phyloP scores from a whole-genome alignment of 2,797 vertebrate genomes.

The Microctenopoma lineatum region DNA sequence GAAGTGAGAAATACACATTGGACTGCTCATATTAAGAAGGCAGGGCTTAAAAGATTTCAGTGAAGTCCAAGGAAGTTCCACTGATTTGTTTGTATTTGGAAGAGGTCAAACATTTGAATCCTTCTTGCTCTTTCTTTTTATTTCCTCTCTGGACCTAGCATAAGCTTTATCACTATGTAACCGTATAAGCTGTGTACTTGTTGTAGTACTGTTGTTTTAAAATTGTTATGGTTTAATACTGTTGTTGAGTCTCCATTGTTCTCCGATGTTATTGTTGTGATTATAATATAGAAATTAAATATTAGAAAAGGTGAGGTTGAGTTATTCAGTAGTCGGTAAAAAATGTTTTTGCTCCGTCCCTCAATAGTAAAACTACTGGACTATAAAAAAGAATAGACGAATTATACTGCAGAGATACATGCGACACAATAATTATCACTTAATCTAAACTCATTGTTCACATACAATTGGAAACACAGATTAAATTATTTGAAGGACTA shows the following conservation, averaged over 20 bases:
- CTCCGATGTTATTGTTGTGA: background rate
- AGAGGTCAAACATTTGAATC: background rate
- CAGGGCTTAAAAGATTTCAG: constrained; percentile 14
- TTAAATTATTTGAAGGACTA: no score
- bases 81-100: background rate
- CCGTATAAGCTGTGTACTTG: no score
- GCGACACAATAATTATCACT: background rate
- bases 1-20: constrained; percentile 50
- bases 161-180: background rate
- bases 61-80: constrained; percentile 55
- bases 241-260: no score
- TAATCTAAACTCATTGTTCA: background rate
- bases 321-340: background rate
- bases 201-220: no score
- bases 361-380: no score
- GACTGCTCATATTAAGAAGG: constrained; percentile 7
- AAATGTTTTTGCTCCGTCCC: background rate
- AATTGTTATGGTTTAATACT: no score
- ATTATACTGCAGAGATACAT: background rate
- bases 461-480: no score
- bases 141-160: background rate
- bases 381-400: background rate
- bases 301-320: background rate
- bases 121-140: background rate
- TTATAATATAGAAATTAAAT: background rate